phyloP scores from a whole-genome alignment of 2,888 invertebrate genomes.

The Zhuqinia jingwanae region DNA sequence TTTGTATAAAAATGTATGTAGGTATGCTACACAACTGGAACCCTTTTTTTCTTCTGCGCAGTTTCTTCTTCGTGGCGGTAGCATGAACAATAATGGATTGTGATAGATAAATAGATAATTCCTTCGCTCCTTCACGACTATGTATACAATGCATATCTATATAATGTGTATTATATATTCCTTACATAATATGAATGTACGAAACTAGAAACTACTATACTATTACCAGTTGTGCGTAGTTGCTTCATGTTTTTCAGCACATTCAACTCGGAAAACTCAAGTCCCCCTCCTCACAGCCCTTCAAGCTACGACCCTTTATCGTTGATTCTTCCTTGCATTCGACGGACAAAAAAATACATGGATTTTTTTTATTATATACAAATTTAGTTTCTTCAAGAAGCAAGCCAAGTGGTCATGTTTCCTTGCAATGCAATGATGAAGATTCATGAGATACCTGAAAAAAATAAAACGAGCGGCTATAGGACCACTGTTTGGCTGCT shows the following conservation, averaged over 20 bases:
- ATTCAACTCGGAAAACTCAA: slow-evolving; percentile 12
- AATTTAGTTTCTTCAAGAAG: slow-evolving; percentile 42
- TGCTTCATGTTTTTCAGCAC: slow-evolving; percentile 64
- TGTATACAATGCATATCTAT: background rate
- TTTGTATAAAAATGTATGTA: background rate
- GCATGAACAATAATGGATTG: slow-evolving; percentile 11
- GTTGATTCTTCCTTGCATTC: slow-evolving; percentile 17
- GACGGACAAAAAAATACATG: slow-evolving; percentile 49
- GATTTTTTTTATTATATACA: no score
- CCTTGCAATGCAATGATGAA: slow-evolving; percentile 5
- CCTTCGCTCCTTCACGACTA: background rate
- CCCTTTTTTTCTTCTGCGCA: slow-evolving; percentile 15
- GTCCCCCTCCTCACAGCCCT: slow-evolving; percentile 32
- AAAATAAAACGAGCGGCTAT: background rate
- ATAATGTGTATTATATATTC: background rate
- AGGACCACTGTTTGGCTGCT: slow-evolving; percentile 6
- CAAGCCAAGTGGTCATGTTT: slow-evolving; percentile 4
- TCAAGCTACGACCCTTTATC: background rate
- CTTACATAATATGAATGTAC: slow-evolving; percentile 2
- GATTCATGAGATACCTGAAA: slow-evolving; percentile 32
- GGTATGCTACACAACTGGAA: background rate
- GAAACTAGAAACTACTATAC: background rate
- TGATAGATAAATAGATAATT: slow-evolving; percentile 37
- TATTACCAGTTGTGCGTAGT: background rate
- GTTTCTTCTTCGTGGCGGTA: background rate